Evolutionary conservation across 2,113 vertebrate species (phyloP), one percentile per base, ranked within the genome.

Genomic region (Apodemus speciosus): DNA sequence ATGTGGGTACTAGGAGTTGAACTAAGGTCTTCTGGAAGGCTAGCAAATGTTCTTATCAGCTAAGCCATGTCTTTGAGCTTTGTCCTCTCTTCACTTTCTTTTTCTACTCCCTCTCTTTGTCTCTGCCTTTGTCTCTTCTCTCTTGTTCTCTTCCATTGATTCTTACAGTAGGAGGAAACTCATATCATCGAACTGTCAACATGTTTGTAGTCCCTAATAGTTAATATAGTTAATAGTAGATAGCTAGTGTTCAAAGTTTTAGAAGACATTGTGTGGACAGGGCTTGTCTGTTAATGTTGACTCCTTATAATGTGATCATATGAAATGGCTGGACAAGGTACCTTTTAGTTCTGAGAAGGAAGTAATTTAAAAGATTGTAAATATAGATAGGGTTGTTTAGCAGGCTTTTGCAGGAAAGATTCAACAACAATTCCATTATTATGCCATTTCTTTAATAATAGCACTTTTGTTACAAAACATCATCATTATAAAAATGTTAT

Each of bases 391-490:
- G 93, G 97, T 98, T 98, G 97, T 98, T 98, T 98, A 98, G 97
- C 85, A 93, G 93, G 98, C 96, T 98, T 96, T 98, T 98, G 98
- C 95, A 96, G 94, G 96, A 98, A 95, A 97, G 92, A 97, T 95
- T 98, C 97, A 96, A 95, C 97, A 98, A 97, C 98, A 98, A 98
- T 98, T 97, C 97, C 97, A 98, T 97, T 98, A 98, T 98, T 98
- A 98, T 98, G 98, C 97, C 96, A 98, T 98, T 98, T 98, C 98
- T 98, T 92, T 98, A 98, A 98, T 98, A 98, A 98, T 98, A 98
- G 98, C 97, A 98, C 96, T 98, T 98, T 97, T 98, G 98, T 98
- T 98, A 98, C 98, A 98, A 98, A 98, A 98, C 98, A 98, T 98
- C 97, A 98, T 98, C 98, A 98, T 98, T 98, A 98, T 91, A 98